Conservation (phyloP, 2,797 vertebrate genomes). For the Siniperca scherzeri region DNA sequence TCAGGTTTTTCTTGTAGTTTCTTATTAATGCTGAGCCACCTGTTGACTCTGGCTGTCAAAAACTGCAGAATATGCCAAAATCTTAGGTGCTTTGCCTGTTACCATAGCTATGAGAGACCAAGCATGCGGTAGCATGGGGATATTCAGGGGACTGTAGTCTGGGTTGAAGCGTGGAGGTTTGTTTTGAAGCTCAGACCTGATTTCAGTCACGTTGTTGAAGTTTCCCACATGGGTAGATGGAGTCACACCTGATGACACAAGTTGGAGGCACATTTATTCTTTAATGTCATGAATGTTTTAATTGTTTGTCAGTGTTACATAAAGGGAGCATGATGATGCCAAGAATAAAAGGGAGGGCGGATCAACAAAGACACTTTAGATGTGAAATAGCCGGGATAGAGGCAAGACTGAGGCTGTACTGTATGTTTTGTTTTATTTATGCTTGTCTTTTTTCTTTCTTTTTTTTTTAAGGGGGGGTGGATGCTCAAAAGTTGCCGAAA, state of each 20-base stretch:
- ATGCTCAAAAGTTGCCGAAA: conserved; percentile 67
- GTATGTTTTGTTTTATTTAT: conserved; percentile 31
- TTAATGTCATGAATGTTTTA: conserved; percentile 51
- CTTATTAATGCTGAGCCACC: conserved; percentile 52
- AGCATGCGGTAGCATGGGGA: conserved; percentile 28
- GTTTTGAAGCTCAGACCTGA: neutral
- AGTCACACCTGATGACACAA: conserved; percentile 33
- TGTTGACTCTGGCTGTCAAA: conserved; percentile 54
- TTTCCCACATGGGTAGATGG: neutral
- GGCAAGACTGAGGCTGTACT: conserved; percentile 61
- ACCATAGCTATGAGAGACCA: conserved; percentile 41
- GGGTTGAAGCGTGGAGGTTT: neutral
- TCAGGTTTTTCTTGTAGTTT: conserved; percentile 80
- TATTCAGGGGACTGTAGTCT: neutral
- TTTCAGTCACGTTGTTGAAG: neutral
- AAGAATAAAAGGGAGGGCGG: conserved; percentile 48
- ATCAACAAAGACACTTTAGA: conserved; percentile 65
- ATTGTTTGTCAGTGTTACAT: conserved; percentile 43
- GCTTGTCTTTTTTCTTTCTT: neutral
- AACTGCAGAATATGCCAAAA: conserved; percentile 81
- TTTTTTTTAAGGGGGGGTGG: conserved; percentile 16
- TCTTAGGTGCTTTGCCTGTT: conserved; percentile 76
- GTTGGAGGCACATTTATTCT: conserved; percentile 29
- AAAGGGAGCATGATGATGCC: conserved; percentile 68
- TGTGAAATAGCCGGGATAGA: conserved; percentile 49